A percentile compares a stretch with the other conserved stretches of the same genome.
Evolutionary conservation across 2,888 invertebrate species (phyloP).

Genomic region (Galeruca laticollis): DNA sequence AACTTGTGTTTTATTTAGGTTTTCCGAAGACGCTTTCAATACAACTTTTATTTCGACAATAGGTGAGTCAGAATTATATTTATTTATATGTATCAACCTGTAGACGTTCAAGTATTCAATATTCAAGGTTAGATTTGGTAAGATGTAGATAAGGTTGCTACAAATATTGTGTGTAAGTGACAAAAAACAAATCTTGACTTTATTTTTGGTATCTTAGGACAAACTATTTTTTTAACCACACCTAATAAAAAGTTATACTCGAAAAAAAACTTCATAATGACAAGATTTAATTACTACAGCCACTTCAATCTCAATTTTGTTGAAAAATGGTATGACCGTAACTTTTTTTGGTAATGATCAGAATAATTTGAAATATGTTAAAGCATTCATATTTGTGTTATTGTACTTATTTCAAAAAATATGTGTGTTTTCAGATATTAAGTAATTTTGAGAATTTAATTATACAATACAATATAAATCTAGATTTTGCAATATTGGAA

Average conservation of each 20-base stretch:
- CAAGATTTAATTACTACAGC: constrained; percentile 28
- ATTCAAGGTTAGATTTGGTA: constrained; percentile 39
- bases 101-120: constrained; percentile 48
- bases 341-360: constrained; percentile 17
- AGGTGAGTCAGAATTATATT: constrained; percentile 73
- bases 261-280: constrained; percentile 30
- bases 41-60: constrained; percentile 96
- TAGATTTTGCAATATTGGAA: no score
- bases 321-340: constrained; percentile 34
- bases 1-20: constrained; percentile 93
- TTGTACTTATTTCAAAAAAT: background rate
- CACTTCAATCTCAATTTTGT: constrained; percentile 25
- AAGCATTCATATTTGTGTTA: background rate
- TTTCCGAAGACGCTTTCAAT: constrained; percentile 95
- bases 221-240: constrained; percentile 48
- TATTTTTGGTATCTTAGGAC: constrained; percentile 39
- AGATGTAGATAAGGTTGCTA: constrained; percentile 15
- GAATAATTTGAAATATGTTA: constrained; percentile 20
- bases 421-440: no score
- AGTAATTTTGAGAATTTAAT: no score
- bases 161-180: constrained; percentile 16
- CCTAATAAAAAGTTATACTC: constrained; percentile 44
- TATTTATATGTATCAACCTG: constrained; percentile 47
- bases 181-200: constrained; percentile 15
- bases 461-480: no score